Conservation (phyloP, 2,888 invertebrate genomes). For the Ochropleura plecta region DNA sequence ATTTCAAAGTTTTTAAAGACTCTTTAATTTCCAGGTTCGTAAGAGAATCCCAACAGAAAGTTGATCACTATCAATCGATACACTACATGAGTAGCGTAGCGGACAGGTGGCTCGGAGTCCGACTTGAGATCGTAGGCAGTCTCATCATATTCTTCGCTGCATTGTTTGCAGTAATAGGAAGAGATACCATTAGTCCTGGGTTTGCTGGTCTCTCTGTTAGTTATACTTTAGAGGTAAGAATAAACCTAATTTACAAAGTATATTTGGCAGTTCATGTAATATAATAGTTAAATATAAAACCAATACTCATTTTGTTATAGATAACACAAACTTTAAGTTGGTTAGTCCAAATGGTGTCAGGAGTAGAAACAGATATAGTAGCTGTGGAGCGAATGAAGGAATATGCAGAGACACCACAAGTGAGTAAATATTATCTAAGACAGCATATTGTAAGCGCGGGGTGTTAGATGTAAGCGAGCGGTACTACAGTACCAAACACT, state of each 20-base stretch:
- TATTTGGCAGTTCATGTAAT: neutral
- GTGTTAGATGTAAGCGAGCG: neutral
- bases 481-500: neutral
- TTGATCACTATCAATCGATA: conserved; percentile 97
- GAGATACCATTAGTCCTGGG: conserved; percentile 93
- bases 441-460: neutral
- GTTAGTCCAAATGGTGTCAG: conserved; percentile 98
- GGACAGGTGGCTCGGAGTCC: conserved; percentile 98
- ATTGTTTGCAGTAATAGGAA: conserved; percentile 96
- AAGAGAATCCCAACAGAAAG: conserved; percentile 95
- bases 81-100: conserved; percentile 97
- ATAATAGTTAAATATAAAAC: neutral
- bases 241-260: neutral
- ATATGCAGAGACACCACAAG: conserved; percentile 95
- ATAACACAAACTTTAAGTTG: conserved; percentile 98
- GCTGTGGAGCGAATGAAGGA: conserved; percentile 99
- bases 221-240: conserved; percentile 94
- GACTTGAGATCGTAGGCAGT: conserved; percentile 99
- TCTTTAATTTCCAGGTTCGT: conserved; percentile 92
- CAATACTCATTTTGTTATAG: conserved; percentile 81
- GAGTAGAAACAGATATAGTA: conserved; percentile 99
- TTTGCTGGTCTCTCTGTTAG: conserved; percentile 97
- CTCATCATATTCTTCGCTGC: conserved; percentile 98
- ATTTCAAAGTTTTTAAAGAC: neutral
- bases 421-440: conserved; percentile 64